These are phyloP conservation scores for Steatornis caripensis DNA, from an alignment of 2,113 vertebrate species.

Conservation along the genomic window DNA sequence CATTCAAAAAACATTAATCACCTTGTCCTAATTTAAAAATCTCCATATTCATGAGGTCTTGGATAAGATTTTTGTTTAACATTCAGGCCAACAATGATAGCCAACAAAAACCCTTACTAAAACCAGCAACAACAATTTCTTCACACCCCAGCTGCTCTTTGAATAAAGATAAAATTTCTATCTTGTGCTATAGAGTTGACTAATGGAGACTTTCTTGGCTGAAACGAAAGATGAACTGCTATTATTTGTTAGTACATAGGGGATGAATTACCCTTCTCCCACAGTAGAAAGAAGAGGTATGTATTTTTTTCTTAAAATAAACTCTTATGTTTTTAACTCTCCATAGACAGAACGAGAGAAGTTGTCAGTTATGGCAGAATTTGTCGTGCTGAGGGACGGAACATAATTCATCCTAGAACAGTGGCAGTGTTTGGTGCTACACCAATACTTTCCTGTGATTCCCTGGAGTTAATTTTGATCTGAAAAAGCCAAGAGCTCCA, in stretches of 20 bases:
- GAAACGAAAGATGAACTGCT: not conserved
- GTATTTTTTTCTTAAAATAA: not conserved
- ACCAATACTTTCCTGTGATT: not conserved
- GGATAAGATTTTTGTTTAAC: not conserved
- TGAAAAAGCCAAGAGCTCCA: not conserved
- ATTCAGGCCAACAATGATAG: not conserved
- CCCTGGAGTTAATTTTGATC: not conserved
- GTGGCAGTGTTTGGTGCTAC: not conserved
- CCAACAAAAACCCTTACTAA: not conserved
- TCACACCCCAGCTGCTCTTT: not conserved
- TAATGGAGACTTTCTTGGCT: not conserved
- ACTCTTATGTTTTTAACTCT: not conserved
- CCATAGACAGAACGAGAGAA: not conserved
- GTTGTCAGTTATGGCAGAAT: not conserved
- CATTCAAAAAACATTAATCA: not conserved
- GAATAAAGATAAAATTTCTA: not conserved
- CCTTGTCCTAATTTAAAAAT: not conserved
- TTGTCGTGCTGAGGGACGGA: not conserved
- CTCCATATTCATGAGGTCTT: not conserved
- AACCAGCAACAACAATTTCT: not conserved
- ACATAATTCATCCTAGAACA: not conserved
- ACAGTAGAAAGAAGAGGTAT: not conserved
- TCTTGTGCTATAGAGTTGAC: not conserved
- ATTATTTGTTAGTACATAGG: not conserved
- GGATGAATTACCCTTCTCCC: not conserved